Evolutionary conservation across 2,113 vertebrate genomes (phyloP).

Genomic region (Sitta europaea): DNA sequence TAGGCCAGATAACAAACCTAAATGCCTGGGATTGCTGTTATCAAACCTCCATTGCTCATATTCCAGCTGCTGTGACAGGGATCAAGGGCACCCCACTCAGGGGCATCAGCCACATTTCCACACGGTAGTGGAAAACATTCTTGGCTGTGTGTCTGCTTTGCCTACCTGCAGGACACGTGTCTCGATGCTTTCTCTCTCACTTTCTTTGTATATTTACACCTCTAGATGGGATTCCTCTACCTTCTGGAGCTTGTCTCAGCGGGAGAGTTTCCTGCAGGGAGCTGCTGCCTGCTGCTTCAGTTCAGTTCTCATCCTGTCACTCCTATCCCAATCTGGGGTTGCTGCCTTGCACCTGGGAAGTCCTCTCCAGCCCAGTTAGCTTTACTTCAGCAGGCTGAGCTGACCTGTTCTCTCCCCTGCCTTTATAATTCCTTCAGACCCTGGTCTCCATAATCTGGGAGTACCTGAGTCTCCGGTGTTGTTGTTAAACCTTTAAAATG

Average conservation of each 20-base stretch:
- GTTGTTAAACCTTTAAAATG: not conserved
- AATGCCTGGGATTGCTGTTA: not conserved
- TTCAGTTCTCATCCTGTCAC: not conserved
- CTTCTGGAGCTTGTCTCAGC: not conserved
- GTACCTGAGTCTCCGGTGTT: not conserved
- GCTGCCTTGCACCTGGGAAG: not conserved
- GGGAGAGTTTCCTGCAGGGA: not conserved
- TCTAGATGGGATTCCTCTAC: not conserved
- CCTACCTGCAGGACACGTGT: not conserved
- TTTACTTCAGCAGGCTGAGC: not conserved
- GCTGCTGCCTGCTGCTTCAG: not conserved
- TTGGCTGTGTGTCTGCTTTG: not conserved
- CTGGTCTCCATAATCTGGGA: not conserved
- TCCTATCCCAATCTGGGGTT: not conserved
- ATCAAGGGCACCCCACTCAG: not conserved
- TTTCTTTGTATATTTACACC: not conserved
- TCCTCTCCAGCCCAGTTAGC: not conserved
- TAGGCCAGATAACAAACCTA: not conserved
- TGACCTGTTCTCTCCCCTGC: not conserved
- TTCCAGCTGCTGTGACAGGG: not conserved
- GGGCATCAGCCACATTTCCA: not conserved
- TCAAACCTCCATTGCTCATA: not conserved
- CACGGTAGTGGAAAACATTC: not conserved
- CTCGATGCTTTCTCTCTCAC: not conserved
- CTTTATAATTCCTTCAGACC: not conserved